Evolutionary conservation across 2,113 vertebrate species (phyloP).

Genomic region (Hirundichthys speculiger): DNA sequence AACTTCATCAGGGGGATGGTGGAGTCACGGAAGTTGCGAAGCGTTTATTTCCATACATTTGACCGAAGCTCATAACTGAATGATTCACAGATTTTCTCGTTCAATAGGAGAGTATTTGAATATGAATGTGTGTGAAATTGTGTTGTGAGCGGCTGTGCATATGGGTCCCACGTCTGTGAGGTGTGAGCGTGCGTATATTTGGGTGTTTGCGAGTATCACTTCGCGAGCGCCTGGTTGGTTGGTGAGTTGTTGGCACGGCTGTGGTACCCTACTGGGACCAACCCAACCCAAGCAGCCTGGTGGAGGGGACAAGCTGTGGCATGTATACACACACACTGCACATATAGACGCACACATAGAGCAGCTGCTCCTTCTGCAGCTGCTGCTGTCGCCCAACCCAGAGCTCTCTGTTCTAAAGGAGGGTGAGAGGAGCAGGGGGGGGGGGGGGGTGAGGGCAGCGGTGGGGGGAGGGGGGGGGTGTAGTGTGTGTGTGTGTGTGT

Average conservation of each 20-base stretch:
- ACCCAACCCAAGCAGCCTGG: constrained; percentile 74
- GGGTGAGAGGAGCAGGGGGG: constrained; percentile 26
- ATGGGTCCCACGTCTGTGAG: constrained; percentile 43
- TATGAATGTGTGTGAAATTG: constrained; percentile 69
- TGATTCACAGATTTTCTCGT: constrained; percentile 60
- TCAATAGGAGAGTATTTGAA: constrained; percentile 67
- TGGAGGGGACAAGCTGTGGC: constrained; percentile 78
- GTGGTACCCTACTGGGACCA: constrained; percentile 76
- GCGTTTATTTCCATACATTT: constrained; percentile 71
- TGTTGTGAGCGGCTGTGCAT: constrained; percentile 42
- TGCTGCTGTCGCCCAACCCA: constrained; percentile 76
- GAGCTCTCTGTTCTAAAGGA: constrained; percentile 65
- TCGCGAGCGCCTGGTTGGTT: constrained; percentile 59
- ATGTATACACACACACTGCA: constrained; percentile 59
- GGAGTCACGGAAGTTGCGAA: constrained; percentile 56
- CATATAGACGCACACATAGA: constrained; percentile 46
- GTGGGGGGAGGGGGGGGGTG: not conserved
- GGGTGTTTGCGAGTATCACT: constrained; percentile 45
- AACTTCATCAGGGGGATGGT: constrained; percentile 53
- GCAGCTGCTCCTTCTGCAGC: constrained; percentile 79
- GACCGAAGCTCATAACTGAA: constrained; percentile 43
- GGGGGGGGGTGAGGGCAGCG: not conserved
- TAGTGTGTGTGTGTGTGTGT: not conserved
- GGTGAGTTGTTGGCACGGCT: constrained; percentile 70
- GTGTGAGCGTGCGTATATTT: constrained; percentile 36